Conservation (phyloP, 2,113 vertebrate species). For the Poeciliopsis retropinna region DNA sequence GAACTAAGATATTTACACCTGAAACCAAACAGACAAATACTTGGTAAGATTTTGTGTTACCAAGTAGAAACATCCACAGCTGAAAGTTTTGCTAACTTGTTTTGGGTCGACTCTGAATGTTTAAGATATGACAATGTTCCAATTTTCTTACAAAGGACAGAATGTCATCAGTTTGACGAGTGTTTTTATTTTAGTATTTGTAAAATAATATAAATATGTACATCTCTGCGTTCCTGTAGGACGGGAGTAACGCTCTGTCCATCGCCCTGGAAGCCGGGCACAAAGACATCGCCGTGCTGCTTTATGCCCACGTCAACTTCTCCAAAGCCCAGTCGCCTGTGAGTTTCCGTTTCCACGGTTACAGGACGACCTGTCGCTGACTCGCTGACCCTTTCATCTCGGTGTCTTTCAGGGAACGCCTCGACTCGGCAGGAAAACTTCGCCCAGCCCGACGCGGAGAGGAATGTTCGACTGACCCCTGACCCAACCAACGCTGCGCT, state of each 20-base stretch:
- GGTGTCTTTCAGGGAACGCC: constrained; percentile 86
- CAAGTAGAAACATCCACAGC: too few relatives aligned
- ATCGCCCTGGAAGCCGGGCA: constrained; percentile 98
- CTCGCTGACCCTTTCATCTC: neutral
- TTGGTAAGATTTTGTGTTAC: too few relatives aligned
- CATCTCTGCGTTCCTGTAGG: constrained; percentile 70
- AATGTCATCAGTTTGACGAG: too few relatives aligned
- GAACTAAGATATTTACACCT: too few relatives aligned
- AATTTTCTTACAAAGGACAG: too few relatives aligned
- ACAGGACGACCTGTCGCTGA: neutral
- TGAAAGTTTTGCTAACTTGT: too few relatives aligned
- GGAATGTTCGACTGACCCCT: constrained; percentile 85
- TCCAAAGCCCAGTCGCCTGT: constrained; percentile 96
- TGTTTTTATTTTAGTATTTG: too few relatives aligned
- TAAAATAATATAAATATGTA: too few relatives aligned
- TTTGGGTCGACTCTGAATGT: too few relatives aligned
- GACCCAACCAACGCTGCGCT: constrained; percentile 59
- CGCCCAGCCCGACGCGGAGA: constrained; percentile 89
- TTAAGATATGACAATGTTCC: too few relatives aligned
- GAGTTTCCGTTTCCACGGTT: neutral
- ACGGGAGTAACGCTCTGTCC: constrained; percentile 95
- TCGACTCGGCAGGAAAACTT: constrained; percentile 90
- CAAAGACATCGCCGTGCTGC: constrained; percentile 95
- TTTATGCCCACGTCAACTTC: constrained; percentile 97
- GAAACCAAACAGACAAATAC: too few relatives aligned